phyloP scores from a whole-genome alignment of 1,140 invertebrate species.

The Trichonephila inaurata region DNA sequence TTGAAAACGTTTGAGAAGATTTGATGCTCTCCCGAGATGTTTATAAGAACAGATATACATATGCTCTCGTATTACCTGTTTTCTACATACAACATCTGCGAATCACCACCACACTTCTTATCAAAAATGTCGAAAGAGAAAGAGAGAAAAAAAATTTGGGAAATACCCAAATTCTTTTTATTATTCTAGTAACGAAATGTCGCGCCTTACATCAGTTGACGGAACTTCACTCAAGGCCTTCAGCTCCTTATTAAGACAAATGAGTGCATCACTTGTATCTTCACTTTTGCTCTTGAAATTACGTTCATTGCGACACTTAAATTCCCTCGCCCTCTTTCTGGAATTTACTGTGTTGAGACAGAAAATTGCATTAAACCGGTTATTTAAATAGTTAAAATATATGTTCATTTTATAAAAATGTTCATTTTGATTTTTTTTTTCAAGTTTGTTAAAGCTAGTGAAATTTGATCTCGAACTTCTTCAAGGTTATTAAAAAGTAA shows the following conservation, averaged over 20 bases:
- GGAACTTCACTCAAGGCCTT: neutral
- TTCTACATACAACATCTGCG: too few relatives aligned
- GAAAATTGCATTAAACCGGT: neutral
- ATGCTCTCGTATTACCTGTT: neutral
- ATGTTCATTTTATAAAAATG: too few relatives aligned
- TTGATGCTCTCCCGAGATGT: neutral
- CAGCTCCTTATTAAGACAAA: constrained; percentile 12
- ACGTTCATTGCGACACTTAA: neutral
- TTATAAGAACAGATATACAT: neutral
- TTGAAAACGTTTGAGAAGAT: neutral
- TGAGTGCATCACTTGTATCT: neutral
- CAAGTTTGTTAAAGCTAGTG: too few relatives aligned
- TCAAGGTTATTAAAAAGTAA: too few relatives aligned
- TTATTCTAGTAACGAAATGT: neutral
- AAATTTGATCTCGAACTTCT: too few relatives aligned
- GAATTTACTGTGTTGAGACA: neutral
- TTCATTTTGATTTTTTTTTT: too few relatives aligned
- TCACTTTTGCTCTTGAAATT: neutral
- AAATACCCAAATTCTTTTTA: neutral
- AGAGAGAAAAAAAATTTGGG: neutral
- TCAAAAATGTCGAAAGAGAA: neutral
- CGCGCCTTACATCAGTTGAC: neutral
- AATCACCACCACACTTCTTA: neutral
- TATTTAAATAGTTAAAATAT: neutral
- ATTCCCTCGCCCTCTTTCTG: neutral